Evolutionary conservation across 2,797 vertebrate species (phyloP).

Genomic region (Dendrocincla tyrannina): DNA sequence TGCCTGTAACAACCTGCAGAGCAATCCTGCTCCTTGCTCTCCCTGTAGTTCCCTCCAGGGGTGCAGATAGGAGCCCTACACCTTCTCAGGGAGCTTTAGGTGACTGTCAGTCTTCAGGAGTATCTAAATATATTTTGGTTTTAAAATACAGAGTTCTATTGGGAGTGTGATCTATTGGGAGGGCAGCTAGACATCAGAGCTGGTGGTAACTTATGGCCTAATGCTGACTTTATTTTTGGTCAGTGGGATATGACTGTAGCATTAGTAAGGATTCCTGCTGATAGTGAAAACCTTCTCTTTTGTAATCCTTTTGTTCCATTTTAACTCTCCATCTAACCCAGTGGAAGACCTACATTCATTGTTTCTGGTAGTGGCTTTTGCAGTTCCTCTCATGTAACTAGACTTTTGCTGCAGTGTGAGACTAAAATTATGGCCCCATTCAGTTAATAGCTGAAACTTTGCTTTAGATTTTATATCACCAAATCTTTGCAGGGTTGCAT

Average conservation of each 20-base stretch:
- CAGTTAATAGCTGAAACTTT: background rate
- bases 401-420: background rate
- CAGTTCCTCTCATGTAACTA: background rate
- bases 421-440: background rate
- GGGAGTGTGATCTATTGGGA: background rate
- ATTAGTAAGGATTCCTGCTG: background rate
- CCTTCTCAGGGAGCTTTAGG: background rate
- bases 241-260: background rate
- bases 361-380: background rate
- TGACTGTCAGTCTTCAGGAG: background rate
- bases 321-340: background rate
- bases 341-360: background rate
- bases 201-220: background rate
- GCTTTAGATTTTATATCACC: background rate
- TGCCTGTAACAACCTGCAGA: background rate
- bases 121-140: background rate
- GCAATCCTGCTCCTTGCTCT: background rate
- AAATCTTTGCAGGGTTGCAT: background rate
- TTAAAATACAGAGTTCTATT: background rate
- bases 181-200: background rate
- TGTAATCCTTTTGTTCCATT: background rate
- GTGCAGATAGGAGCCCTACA: background rate
- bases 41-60: background rate
- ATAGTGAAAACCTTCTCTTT: background rate
- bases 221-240: background rate